Base-by-base conservation (phyloP, 2,113 vertebrate genomes). In the Sarotherodon lohbergeri region DNA sequence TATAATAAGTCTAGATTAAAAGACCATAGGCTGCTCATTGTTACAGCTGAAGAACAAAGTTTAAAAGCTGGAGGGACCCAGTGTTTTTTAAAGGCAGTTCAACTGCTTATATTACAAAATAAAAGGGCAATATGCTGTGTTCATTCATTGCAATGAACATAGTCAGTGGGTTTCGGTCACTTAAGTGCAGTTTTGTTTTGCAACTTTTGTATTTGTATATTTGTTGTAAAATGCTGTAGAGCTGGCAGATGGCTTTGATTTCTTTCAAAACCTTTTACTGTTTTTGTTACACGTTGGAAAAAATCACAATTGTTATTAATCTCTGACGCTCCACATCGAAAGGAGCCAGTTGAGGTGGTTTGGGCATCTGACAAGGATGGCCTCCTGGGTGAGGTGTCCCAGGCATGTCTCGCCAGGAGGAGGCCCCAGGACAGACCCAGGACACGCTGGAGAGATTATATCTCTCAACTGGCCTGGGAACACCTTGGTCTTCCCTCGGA, bases 1-100 rank as follows among this genome's bases (percentile, higher is more conserved):
- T 90, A 87, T 68, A 88, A 79, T 89, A 11, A 6, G 90, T 93
- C 91, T 92, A 93, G 91, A 94, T 92, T 88, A 55, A 19, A 79
- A 17, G 41, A 43, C 56, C 82, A 90, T 16, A 86, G 68, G 84
- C 88, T 83, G 81, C 43, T 86, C 86, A 80, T 90, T 94, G 90
- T 92, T 89, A 57, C 59, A 78, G 82, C 84, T 81, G 27, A 86
- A 54, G n/a, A 78, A 48, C 29, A 79, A 41, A 80, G 81, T 43
- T 81, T 57, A 86, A 48, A 46, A 54, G 57, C 12, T 63, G 19
- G 73, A 59, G 16, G 43, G 57, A 86, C 57, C 71, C 85, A 59
- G 88, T 90, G 29, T 52, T 82, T 87, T 56, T 86, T 54, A 50
- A 48, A 61, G 88, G 56, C 84, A 59, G n/a, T 52, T 56, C 13